Evolutionary conservation across 2,888 invertebrate species (phyloP), one percentile per base, ranked within the genome.

Genomic region (Philaethria dido): DNA sequence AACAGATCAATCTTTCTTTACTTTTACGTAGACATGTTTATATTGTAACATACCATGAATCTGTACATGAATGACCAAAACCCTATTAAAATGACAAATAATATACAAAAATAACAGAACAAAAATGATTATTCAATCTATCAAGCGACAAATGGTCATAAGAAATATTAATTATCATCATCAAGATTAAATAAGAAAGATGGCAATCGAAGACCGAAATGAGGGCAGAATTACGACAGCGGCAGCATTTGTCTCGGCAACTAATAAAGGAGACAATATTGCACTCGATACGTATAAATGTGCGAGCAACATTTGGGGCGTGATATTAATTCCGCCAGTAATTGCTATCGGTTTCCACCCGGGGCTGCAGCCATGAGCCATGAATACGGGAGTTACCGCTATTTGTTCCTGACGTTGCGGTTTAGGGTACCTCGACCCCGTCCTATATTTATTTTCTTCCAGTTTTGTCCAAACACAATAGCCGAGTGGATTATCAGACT

Each of bases 221-320:
- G 83, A 86, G 87, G 84, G 82, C 77, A 81, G 81, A 84, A 88
- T 88, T 88, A 88, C 87, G 83, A 85, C 81, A 77, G 79, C 75
- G 81, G 83, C 84, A 83, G 85, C 90, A 90, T 91, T 92, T 88
- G 88, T 92, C 87, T 84, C 87, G 81, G 83, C 83, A 85, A 90
- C 90, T 92, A 92, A 92, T 92, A 92, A 91, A 89, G 89, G 89
- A 92, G 92, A 92, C 92, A 92, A 90, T 92, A 92, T 92, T 92
- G 92, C 92, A 92, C 85, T 92, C 91, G 86, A 92, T 90, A 90
- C 86, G 88, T 91, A 92, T 91, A 92, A 92, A 92, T 89, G 88
- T 86, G 89, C 84, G 87, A 86, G 90, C 80, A 89, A 88, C 90
- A 92, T 92, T 92, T 90, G 89, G 91, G 87, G 89, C 89, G 88